phyloP scores from a whole-genome alignment of 1,140 invertebrate species.

The Drosophila kohkoa region DNA sequence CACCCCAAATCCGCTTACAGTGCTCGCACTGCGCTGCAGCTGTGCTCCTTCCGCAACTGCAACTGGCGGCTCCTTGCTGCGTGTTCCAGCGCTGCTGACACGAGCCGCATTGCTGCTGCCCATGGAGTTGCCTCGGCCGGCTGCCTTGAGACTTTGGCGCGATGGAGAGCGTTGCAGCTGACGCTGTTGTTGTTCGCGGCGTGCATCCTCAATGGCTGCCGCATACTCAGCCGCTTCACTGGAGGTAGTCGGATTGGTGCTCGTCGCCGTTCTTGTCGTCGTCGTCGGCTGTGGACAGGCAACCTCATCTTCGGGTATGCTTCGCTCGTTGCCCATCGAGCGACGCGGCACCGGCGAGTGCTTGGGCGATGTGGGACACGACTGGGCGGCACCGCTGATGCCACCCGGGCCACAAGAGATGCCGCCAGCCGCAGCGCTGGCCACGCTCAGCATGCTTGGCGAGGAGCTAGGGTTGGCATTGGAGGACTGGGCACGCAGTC shows the following conservation, averaged over 20 bases:
- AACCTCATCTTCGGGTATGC: constrained; percentile 78
- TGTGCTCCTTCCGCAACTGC: constrained; percentile 32
- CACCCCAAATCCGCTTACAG: constrained; percentile 85
- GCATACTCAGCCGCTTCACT: constrained; percentile 71
- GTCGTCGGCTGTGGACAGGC: constrained; percentile 42
- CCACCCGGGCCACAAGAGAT: neutral
- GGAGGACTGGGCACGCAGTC: constrained; percentile 70
- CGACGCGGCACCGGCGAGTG: constrained; percentile 67
- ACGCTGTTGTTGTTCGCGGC: constrained; percentile 55
- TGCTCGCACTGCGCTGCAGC: constrained; percentile 86
- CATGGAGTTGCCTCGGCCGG: constrained; percentile 32
- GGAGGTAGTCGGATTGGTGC: constrained; percentile 56
- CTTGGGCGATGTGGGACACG: constrained; percentile 83
- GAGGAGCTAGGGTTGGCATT: constrained; percentile 55
- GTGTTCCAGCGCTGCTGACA: constrained; percentile 67
- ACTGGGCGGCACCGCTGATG: constrained; percentile 48
- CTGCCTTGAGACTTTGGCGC: constrained; percentile 36
- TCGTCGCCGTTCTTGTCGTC: neutral
- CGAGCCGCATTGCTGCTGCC: constrained; percentile 40
- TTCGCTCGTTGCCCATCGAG: constrained; percentile 69
- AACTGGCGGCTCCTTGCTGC: constrained; percentile 34
- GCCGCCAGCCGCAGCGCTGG: constrained; percentile 15
- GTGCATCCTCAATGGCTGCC: constrained; percentile 70
- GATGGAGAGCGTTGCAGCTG: constrained; percentile 50
- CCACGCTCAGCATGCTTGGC: constrained; percentile 58